A percentile compares a stretch with the other conserved stretches of the same genome.
Conservation (phyloP, 2,113 vertebrate genomes). For the Chauna torquata region DNA sequence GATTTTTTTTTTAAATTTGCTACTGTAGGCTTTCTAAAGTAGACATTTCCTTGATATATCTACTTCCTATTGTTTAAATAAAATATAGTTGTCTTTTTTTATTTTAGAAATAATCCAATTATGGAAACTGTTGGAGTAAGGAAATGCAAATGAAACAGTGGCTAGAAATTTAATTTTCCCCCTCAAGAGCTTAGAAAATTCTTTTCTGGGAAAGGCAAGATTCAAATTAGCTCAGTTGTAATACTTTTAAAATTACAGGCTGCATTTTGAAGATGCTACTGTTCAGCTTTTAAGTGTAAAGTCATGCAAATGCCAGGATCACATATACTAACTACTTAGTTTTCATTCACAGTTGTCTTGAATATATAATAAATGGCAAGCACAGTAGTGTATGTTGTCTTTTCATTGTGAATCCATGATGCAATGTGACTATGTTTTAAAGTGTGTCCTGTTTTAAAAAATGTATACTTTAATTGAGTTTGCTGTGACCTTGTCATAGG, state of each 20-base stretch:
- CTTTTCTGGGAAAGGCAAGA: neutral
- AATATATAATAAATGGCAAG: neutral
- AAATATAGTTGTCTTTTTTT: constrained; percentile 9
- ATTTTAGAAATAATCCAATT: constrained; percentile 40
- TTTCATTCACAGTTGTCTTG: neutral
- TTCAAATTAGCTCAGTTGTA: constrained; percentile 1
- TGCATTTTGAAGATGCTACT: neutral
- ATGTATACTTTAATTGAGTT: neutral
- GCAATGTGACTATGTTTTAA: neutral
- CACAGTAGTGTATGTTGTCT: neutral
- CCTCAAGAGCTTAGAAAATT: constrained; percentile 1
- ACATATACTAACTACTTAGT: neutral
- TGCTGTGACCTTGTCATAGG: neutral
- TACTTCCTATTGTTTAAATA: constrained; percentile 10
- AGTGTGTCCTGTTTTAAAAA: neutral
- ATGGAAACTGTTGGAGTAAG: neutral
- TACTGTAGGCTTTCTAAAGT: neutral
- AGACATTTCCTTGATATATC: neutral
- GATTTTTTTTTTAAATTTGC: neutral
- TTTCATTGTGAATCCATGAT: neutral
- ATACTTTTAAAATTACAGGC: constrained; percentile 1
- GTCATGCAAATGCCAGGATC: neutral
- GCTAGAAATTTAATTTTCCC: constrained; percentile 12
- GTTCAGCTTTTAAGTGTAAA: neutral
- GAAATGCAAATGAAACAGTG: constrained; percentile 32